Evolutionary conservation across 2,113 vertebrate species (phyloP), one percentile per base, ranked within the genome.

Genomic region (Phrynocephalus versicolor): DNA sequence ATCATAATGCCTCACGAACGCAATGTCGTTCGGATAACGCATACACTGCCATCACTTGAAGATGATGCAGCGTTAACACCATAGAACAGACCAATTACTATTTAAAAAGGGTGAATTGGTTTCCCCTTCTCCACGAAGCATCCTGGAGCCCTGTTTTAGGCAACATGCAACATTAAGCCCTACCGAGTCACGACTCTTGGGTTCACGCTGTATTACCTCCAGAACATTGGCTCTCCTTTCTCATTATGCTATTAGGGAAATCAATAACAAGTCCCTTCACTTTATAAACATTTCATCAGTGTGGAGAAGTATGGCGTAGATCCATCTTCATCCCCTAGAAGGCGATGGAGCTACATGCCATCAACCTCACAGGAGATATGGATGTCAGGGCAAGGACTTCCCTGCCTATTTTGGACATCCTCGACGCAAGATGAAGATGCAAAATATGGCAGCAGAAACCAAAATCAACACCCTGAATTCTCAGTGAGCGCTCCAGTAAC

Each of bases 251-350:
- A 33, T 79, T 51, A 39, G 41, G n/a, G 18, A 75, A 81, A 81
- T 74, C 84, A 80, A 51, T 33, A 72, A 85, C 55, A 86, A 74
- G 64, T 73, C 73, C 30, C 57, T 81, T 55, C 39, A 37, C 60
- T 64, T 64, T 81, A 37, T 74, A 80, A 81, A 81, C 25, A 58
- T 67, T 81, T 81, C 75, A 64, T 25, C 51, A 79, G 30, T 35
- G 23, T 35, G 16, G 70, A 67, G 60, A 86, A 81, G 25, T 12
- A 1, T 74, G 45, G 71, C n/a, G 69, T n/a, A 18, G 35, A 25
- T n/a, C 65, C 51, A 71, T 41, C 35, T 71, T 39, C 37, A 60
- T 12, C 23, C 67, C 57, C 30, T 35, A 67, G 57, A 73, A 73
- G 70, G 85, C 27, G 16, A 67, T 30, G 41, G 16, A 27, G 62